phyloP scores from a whole-genome alignment of 2,113 vertebrate species.

The Spermophilus dauricus region DNA sequence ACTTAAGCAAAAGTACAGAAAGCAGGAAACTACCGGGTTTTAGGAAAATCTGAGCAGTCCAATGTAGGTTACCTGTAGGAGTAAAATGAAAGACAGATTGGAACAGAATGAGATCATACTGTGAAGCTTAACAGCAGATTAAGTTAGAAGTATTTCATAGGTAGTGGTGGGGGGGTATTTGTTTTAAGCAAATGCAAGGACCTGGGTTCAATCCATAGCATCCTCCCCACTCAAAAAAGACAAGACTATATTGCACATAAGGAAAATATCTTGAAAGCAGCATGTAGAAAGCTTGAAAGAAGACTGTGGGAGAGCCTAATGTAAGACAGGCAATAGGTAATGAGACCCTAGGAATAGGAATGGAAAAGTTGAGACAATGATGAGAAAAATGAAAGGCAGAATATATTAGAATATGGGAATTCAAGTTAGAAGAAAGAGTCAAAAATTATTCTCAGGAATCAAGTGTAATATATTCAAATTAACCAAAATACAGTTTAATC shows the following conservation, averaged over 20 bases:
- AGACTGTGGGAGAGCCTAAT: background rate
- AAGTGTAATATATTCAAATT: background rate
- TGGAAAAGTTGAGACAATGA: background rate
- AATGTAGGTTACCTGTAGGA: background rate
- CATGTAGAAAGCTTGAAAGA: conserved; percentile 25
- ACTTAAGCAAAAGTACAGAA: background rate
- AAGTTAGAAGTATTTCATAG: background rate
- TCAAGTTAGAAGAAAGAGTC: background rate
- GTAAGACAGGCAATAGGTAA: background rate
- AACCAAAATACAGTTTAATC: conserved; percentile 44
- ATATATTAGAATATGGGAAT: background rate
- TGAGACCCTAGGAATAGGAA: background rate
- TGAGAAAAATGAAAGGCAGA: background rate
- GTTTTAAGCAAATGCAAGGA: background rate
- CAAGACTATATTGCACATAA: background rate
- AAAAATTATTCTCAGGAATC: conserved; percentile 21
- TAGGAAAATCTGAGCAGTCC: background rate
- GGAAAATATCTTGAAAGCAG: background rate
- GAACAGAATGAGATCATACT: background rate
- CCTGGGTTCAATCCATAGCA: background rate
- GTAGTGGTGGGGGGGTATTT: background rate
- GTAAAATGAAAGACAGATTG: conserved; percentile 3
- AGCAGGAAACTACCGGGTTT: background rate
- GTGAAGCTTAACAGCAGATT: background rate
- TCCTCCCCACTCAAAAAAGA: background rate